phyloP scores from a whole-genome alignment of 2,113 vertebrate genomes.

The Amphilophus citrinellus region DNA sequence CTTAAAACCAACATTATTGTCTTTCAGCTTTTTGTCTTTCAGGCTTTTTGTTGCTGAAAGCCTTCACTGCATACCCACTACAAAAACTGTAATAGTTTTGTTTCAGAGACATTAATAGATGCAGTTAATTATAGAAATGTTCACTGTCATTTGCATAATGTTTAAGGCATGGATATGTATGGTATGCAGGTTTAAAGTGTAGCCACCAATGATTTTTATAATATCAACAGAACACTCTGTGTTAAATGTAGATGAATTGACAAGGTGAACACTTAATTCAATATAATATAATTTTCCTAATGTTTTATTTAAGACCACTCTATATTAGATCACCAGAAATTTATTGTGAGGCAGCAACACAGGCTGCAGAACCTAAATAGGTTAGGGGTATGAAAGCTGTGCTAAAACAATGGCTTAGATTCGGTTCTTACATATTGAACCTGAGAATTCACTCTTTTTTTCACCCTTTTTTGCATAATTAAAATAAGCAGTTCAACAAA shows the following conservation, averaged over 20 bases:
- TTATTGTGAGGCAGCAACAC: slow-evolving; percentile 56
- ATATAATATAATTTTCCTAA: slow-evolving; percentile 63
- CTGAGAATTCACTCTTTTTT: not conserved
- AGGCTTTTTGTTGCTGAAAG: not conserved
- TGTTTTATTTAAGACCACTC: slow-evolving; percentile 71
- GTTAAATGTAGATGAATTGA: slow-evolving; percentile 67
- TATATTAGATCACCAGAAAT: slow-evolving; percentile 62
- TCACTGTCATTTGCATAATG: slow-evolving; percentile 37
- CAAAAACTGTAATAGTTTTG: slow-evolving; percentile 12
- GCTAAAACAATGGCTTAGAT: slow-evolving; percentile 38
- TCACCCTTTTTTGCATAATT: not conserved
- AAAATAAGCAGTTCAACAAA: not conserved
- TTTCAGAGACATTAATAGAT: slow-evolving; percentile 37
- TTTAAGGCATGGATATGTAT: slow-evolving; percentile 13
- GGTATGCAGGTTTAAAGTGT: slow-evolving; percentile 25
- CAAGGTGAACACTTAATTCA: slow-evolving; percentile 66
- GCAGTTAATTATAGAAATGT: slow-evolving; percentile 33
- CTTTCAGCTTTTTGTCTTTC: not conserved
- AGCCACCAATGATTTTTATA: slow-evolving; percentile 42
- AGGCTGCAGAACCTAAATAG: slow-evolving; percentile 40
- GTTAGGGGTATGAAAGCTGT: slow-evolving; percentile 44
- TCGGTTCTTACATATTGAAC: slow-evolving; percentile 3
- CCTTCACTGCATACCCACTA: not conserved
- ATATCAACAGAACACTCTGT: slow-evolving; percentile 48
- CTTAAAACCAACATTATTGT: slow-evolving; percentile 43